These are phyloP conservation scores for Leistus spinibarbis DNA, from an alignment of 2,888 invertebrate genomes.

Conservation along the genomic window DNA sequence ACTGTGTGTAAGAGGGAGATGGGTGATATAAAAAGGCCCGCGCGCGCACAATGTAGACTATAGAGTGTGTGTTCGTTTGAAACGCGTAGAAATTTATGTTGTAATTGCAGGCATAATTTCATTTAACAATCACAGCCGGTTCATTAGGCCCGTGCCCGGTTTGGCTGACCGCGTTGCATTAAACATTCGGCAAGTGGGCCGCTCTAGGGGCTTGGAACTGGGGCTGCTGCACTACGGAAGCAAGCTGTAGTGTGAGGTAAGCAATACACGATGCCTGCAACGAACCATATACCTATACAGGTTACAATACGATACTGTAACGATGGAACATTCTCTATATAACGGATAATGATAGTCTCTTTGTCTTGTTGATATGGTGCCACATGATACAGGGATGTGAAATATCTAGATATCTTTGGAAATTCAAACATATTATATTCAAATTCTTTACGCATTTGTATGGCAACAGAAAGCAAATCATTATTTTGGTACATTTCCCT, in stretches of 20 bases:
- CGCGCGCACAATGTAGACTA: background rate
- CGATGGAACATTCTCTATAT: background rate
- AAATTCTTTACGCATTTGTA: too few species aligned
- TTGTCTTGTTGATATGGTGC: background rate
- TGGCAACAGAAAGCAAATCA: too few species aligned
- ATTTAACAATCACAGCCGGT: conserved; percentile 11
- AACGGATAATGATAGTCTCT: background rate
- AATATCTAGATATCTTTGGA: background rate
- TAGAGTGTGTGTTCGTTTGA: background rate
- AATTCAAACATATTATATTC: background rate
- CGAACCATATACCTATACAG: background rate
- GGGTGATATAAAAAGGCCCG: background rate
- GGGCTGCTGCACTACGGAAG: too few species aligned
- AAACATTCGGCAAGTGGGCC: conserved; percentile 5
- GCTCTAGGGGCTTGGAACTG: background rate
- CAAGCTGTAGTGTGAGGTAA: background rate
- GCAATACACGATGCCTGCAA: background rate
- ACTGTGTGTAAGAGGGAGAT: background rate
- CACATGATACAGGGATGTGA: background rate
- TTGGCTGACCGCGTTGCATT: conserved; percentile 1
- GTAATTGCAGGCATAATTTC: conserved; percentile 18
- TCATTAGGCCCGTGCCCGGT: conserved; percentile 5
- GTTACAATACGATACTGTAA: background rate
- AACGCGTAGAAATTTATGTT: conserved; percentile 11
- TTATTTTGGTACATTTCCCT: too few species aligned